Evolutionary conservation across 2,797 vertebrate species (phyloP).

Genomic region (Pantherophis alleghaniensis): DNA sequence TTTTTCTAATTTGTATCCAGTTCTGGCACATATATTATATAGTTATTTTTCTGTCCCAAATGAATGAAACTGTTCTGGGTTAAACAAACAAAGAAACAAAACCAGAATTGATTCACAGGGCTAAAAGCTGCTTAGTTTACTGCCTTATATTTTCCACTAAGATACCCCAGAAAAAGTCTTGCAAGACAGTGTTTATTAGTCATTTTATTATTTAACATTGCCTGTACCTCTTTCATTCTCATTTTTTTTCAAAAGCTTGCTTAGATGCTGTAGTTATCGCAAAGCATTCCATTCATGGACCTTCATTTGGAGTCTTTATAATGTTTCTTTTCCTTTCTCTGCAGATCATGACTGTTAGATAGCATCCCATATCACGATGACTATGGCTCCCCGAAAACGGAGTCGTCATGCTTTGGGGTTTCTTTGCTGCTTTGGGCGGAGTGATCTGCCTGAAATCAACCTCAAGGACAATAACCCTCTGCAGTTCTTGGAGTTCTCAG

Average conservation of each 20-base stretch:
- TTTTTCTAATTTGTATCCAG: not conserved
- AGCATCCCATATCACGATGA: slow-evolving; percentile 74
- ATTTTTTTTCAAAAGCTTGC: not conserved
- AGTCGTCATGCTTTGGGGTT: slow-evolving; percentile 90
- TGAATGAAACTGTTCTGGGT: not conserved
- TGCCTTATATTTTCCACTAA: not conserved
- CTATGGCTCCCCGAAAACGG: slow-evolving; percentile 95
- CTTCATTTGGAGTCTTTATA: not conserved
- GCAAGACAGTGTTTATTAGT: not conserved
- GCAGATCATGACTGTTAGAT: slow-evolving; percentile 90
- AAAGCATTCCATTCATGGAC: not conserved
- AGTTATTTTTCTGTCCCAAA: not conserved
- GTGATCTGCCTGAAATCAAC: slow-evolving; percentile 91
- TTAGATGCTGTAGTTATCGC: not conserved
- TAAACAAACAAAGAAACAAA: not conserved
- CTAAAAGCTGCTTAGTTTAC: not conserved
- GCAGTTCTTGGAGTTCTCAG: slow-evolving; percentile 93
- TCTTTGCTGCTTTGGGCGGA: slow-evolving; percentile 93
- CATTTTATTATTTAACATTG: not conserved
- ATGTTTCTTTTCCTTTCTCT: slow-evolving; percentile 38
- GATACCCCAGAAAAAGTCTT: not conserved
- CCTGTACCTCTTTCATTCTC: not conserved
- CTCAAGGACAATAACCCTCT: slow-evolving; percentile 92
- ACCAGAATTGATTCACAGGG: not conserved
- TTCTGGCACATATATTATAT: not conserved